Evolutionary conservation across 1,140 invertebrate genomes (phyloP).

Genomic region (Theocolax elegans): DNA sequence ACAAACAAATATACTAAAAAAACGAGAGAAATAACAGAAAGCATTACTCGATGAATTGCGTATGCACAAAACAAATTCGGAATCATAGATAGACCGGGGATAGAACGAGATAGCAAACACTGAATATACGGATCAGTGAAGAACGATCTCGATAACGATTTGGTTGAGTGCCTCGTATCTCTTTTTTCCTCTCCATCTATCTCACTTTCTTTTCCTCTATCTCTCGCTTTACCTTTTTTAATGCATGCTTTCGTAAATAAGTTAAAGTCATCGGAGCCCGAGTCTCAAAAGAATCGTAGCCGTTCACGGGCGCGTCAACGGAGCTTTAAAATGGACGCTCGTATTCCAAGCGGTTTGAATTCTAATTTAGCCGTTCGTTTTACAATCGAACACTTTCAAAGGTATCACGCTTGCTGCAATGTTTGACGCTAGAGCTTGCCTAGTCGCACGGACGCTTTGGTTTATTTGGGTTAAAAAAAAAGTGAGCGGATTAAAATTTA

Average conservation of each 20-base stretch:
- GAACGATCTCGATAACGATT: no score
- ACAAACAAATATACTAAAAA: no score
- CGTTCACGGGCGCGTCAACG: no score
- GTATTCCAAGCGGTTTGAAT: background rate
- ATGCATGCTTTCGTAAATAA: background rate
- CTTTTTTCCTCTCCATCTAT: background rate
- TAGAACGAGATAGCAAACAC: no score
- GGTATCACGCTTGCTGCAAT: background rate
- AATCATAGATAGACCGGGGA: no score
- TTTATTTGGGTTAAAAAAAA: constrained; percentile 3
- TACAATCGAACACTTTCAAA: background rate
- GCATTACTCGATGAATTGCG: no score
- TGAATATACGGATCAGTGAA: no score
- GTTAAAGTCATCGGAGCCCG: background rate
- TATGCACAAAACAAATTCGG: no score
- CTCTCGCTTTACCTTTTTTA: background rate
- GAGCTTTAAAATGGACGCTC: no score
- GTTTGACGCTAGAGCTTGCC: background rate
- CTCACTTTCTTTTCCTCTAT: background rate
- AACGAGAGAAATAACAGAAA: no score
- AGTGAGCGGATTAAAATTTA: constrained; percentile 16
- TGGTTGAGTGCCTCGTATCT: no score
- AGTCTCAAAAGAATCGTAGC: no score
- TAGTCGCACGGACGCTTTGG: background rate
- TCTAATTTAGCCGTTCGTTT: background rate